These are phyloP conservation scores for Helicolenus hilgendorfi DNA, from an alignment of 2,797 vertebrate genomes.

Conservation along the genomic window DNA sequence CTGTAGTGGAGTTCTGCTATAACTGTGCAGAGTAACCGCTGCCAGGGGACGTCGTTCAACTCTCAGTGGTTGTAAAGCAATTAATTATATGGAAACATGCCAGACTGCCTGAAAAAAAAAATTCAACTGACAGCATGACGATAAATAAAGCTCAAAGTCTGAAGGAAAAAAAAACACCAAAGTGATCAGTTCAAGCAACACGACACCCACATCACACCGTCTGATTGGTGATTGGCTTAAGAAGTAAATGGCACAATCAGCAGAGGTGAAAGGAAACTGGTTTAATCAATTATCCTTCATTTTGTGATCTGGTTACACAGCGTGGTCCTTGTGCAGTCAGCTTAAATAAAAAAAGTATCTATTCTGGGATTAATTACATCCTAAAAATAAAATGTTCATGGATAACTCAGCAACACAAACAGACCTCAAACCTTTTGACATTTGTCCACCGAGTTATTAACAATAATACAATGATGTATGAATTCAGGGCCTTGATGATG, in stretches of 20 bases:
- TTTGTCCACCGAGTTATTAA: not conserved
- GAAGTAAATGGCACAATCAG: not conserved
- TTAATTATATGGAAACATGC: slow-evolving; percentile 17
- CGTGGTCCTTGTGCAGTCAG: not conserved
- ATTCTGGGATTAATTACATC: not conserved
- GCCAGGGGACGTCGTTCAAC: not conserved
- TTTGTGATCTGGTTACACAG: not conserved
- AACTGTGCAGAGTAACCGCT: not conserved
- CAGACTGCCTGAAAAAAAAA: not conserved
- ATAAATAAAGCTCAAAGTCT: not conserved
- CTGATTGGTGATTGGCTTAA: not conserved
- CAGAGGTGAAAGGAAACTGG: not conserved
- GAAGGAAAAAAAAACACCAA: not conserved
- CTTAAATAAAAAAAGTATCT: not conserved
- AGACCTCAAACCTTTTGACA: not conserved
- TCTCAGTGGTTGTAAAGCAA: slow-evolving; percentile 26
- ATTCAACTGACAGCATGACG: not conserved
- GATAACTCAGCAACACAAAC: not conserved
- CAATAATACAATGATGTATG: not conserved
- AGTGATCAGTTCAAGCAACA: not conserved
- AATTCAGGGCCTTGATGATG: too few species aligned
- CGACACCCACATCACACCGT: not conserved
- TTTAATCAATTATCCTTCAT: not conserved
- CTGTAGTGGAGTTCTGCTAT: not conserved
- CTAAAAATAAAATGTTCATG: not conserved